phyloP scores from a whole-genome alignment of 2,888 invertebrate species.

The Sussaba pulchella region DNA sequence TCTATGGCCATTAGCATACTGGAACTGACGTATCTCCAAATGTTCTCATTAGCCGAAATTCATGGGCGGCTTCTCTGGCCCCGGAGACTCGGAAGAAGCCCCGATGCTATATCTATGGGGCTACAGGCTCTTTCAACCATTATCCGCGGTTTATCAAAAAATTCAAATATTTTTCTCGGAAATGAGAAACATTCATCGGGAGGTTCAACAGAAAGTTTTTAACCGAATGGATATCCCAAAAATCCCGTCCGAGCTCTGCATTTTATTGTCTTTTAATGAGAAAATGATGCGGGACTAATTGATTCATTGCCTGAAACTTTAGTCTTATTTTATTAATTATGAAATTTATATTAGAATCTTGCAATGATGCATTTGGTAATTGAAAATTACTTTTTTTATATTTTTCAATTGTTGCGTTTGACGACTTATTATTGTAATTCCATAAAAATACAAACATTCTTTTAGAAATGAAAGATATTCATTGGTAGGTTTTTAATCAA shows the following conservation, averaged over 20 bases:
- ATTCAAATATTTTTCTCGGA: not conserved
- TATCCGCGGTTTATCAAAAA: slow-evolving; percentile 22
- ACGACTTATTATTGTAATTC: not conserved
- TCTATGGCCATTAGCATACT: slow-evolving; percentile 84
- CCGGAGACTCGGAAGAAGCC: slow-evolving; percentile 66
- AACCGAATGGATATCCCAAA: not conserved
- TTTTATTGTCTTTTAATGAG: not conserved
- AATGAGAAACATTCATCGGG: slow-evolving; percentile 1
- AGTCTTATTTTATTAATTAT: not conserved
- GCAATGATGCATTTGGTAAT: not conserved
- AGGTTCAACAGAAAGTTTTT: not conserved
- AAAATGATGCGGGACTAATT: too few species aligned
- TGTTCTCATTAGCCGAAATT: slow-evolving; percentile 85
- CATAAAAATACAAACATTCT: not conserved
- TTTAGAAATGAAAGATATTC: too few species aligned
- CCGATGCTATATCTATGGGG: slow-evolving; percentile 59
- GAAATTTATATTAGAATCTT: not conserved
- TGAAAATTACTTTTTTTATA: not conserved
- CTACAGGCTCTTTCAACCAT: slow-evolving; percentile 60
- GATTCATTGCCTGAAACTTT: not conserved
- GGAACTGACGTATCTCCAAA: slow-evolving; percentile 85
- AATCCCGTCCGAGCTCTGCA: not conserved
- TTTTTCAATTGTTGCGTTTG: not conserved
- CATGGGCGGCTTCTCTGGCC: slow-evolving; percentile 83
- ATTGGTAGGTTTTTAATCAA: too few species aligned